Conservation (phyloP, 2,888 invertebrate species). For the Agrotis exclamationis region DNA sequence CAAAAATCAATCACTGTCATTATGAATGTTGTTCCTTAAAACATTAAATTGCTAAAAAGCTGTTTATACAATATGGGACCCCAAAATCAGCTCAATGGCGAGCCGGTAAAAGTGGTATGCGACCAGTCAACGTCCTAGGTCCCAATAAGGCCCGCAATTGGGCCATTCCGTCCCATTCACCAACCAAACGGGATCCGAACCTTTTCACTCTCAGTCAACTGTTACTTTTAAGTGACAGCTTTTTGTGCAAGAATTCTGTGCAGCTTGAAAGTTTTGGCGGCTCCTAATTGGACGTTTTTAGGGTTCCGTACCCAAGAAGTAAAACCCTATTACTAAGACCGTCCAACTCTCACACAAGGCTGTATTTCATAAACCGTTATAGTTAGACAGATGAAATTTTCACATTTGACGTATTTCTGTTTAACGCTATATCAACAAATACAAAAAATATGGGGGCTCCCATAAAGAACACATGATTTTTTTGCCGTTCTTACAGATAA, state of each 20-base stretch:
- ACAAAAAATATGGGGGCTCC: too few species aligned
- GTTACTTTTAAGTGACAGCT: conserved; percentile 65
- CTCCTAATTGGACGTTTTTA: conserved; percentile 34
- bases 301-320: too few species aligned
- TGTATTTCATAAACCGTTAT: too few species aligned
- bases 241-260: conserved; percentile 43
- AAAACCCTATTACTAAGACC: too few species aligned
- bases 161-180: conserved; percentile 65
- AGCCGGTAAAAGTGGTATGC: conserved; percentile 69
- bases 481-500: too few species aligned
- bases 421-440: too few species aligned
- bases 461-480: too few species aligned
- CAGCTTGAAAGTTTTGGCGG: conserved; percentile 43
- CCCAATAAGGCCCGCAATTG: conserved; percentile 67
- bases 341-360: too few species aligned
- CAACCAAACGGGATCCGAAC: conserved; percentile 55
- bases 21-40: neutral
- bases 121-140: conserved; percentile 69
- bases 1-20: conserved; percentile 1
- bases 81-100: conserved; percentile 20
- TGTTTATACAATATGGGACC: neutral
- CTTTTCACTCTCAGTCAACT: conserved; percentile 73
- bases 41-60: neutral
- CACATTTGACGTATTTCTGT: too few species aligned
- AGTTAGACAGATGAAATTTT: too few species aligned